Conservation (phyloP, 2,888 invertebrate genomes). For the Erebia ligea region DNA sequence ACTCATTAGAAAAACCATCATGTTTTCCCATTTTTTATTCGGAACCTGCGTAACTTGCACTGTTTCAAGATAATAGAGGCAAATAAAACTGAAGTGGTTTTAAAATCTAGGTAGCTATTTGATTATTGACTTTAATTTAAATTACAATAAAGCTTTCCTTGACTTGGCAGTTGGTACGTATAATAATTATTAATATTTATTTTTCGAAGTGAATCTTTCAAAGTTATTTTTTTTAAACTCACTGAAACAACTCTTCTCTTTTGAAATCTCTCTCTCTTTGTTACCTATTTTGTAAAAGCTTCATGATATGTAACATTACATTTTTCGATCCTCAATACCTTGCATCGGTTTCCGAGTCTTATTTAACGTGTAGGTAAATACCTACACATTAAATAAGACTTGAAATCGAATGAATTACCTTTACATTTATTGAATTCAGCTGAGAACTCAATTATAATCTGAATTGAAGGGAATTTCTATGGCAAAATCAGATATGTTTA, state of each 20-base stretch:
- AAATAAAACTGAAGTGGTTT: neutral
- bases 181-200: neutral
- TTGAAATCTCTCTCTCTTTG: no score
- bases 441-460: neutral
- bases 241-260: no score
- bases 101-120: neutral
- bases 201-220: neutral
- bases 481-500: neutral
- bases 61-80: neutral
- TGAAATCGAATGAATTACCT: neutral
- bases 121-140: neutral
- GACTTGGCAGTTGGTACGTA: no score
- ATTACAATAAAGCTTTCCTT: neutral
- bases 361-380: no score
- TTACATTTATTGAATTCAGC: neutral
- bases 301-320: no score
- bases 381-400: neutral
- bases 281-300: no score
- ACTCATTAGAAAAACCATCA: conserved; percentile 25
- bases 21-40: conserved; percentile 17
- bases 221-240: neutral
- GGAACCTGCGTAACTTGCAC: neutral
- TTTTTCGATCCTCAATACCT: no score
- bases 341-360: no score
- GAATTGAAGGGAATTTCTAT: neutral